Conservation (phyloP, 2,888 invertebrate species). For the Argyra leucocephala region DNA sequence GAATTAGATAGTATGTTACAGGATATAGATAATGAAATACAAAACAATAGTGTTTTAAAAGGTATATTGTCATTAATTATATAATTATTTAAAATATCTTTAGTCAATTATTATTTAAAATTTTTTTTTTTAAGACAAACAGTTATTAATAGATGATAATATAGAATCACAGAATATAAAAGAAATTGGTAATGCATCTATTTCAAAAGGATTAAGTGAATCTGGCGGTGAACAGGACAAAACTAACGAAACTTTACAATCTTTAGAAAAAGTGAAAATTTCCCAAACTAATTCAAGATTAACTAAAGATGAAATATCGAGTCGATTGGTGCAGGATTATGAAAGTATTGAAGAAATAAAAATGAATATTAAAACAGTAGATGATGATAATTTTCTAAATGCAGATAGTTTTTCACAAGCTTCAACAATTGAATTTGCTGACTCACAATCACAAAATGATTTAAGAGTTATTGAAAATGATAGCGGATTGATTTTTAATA, state of each 20-base stretch:
- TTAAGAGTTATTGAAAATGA: conserved; percentile 20
- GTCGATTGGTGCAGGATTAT: not conserved
- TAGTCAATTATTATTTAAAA: too few species aligned
- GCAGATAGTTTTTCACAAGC: conserved; percentile 43
- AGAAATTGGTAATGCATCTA: too few species aligned
- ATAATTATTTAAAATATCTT: too few species aligned
- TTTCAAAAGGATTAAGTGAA: too few species aligned
- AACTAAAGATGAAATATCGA: not conserved
- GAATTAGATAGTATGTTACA: conserved; percentile 43
- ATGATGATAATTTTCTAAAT: conserved; percentile 33
- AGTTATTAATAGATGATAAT: too few species aligned
- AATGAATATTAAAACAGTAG: not conserved
- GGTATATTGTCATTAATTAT: not conserved
- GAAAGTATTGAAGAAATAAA: not conserved
- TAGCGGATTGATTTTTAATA: not conserved
- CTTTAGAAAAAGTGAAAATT: too few species aligned
- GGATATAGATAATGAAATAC: conserved; percentile 38
- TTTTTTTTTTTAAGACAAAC: too few species aligned
- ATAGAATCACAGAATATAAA: too few species aligned
- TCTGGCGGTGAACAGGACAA: too few species aligned
- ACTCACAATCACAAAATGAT: conserved; percentile 27
- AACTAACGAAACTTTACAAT: too few species aligned
- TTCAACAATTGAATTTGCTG: conserved; percentile 42
- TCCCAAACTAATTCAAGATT: too few species aligned
- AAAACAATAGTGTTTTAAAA: conserved; percentile 8